Evolutionary conservation across 1,140 invertebrate genomes (phyloP).

Genomic region (Heliconius congener): DNA sequence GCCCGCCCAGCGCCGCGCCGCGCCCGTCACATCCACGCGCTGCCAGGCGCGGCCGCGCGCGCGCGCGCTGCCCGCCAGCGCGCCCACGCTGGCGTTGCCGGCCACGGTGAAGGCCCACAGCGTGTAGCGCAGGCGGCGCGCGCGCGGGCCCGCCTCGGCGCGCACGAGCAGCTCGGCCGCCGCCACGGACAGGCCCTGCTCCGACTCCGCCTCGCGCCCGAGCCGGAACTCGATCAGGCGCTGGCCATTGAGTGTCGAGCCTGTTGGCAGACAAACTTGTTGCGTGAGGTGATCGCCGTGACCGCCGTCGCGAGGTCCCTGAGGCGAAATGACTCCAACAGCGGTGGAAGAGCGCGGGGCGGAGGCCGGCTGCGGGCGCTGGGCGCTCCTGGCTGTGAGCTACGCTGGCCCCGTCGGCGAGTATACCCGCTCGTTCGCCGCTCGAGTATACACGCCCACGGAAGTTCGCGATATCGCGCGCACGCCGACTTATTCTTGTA

Average conservation of each 20-base stretch:
- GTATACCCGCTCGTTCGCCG: slow-evolving; percentile 34
- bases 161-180: slow-evolving; percentile 88
- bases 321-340: slow-evolving; percentile 61
- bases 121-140: slow-evolving; percentile 48
- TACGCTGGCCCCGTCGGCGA: slow-evolving; percentile 55
- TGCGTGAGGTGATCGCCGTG: slow-evolving; percentile 9
- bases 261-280: slow-evolving; percentile 79
- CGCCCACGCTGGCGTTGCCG: slow-evolving; percentile 83
- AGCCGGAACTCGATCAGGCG: slow-evolving; percentile 91
- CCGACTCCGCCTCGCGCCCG: slow-evolving; percentile 82
- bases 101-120: slow-evolving; percentile 66
- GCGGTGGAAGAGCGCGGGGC: slow-evolving; percentile 37
- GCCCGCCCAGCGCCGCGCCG: no score
- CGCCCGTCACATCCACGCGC: no score
- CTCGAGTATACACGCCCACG: slow-evolving; percentile 47
- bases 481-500: slow-evolving; percentile 37
- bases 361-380: slow-evolving; percentile 56
- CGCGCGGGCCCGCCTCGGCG: slow-evolving; percentile 83
- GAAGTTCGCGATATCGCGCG: slow-evolving; percentile 57
- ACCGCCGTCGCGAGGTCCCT: slow-evolving; percentile 35
- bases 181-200: slow-evolving; percentile 85
- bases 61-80: slow-evolving; percentile 87
- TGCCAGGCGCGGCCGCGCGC: slow-evolving; percentile 89
- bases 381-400: slow-evolving; percentile 68
- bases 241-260: slow-evolving; percentile 90